These are phyloP conservation scores for Prietella phreatophila DNA, from an alignment of 2,113 vertebrate species.

Conservation along the genomic window DNA sequence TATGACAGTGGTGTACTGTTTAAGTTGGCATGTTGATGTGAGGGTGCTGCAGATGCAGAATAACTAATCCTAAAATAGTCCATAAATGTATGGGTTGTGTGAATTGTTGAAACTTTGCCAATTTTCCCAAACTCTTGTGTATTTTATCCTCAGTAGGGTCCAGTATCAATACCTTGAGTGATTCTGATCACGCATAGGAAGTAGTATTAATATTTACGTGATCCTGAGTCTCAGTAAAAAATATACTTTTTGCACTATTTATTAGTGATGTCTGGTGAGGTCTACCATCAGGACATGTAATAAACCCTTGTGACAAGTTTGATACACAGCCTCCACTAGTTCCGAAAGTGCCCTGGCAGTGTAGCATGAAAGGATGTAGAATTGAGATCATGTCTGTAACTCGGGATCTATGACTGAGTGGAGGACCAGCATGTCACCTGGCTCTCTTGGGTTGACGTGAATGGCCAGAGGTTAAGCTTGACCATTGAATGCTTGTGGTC, in stretches of 20 bases:
- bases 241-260: background rate
- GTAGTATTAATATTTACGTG: too few relatives aligned
- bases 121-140: background rate
- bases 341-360: background rate
- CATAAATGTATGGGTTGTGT: background rate
- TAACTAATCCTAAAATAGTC: background rate
- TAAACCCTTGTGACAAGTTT: too few relatives aligned
- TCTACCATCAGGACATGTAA: background rate
- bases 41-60: background rate
- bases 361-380: background rate
- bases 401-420: background rate
- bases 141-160: background rate
- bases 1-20: background rate
- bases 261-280: background rate
- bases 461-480: background rate
- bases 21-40: background rate
- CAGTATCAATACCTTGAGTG: background rate
- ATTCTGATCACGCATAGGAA: background rate
- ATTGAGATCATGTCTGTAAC: background rate
- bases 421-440: background rate
- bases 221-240: too few relatives aligned
- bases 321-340: background rate
- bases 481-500: background rate
- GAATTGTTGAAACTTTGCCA: background rate
- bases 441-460: background rate